These are phyloP conservation scores for Drosophila baimaii DNA, from an alignment of 1,140 invertebrate genomes.

Conservation along the genomic window DNA sequence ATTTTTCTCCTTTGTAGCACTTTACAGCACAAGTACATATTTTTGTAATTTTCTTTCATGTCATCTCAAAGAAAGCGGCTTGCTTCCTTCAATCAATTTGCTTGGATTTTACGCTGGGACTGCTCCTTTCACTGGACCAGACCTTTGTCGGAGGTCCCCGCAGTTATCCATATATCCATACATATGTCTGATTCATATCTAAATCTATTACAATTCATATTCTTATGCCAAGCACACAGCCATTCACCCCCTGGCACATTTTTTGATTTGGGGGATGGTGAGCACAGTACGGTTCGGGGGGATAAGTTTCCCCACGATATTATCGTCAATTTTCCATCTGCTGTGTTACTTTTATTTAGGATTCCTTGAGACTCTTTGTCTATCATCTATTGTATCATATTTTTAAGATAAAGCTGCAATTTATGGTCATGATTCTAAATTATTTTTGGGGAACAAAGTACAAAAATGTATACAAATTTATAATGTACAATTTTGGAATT, in stretches of 20 bases:
- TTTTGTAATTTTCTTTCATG: constrained; percentile 48
- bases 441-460: neutral
- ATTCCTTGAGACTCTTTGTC: neutral
- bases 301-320: constrained; percentile 9
- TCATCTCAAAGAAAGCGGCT: constrained; percentile 29
- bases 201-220: constrained; percentile 80
- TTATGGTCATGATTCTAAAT: neutral
- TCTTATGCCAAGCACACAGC: constrained; percentile 64
- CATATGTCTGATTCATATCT: constrained; percentile 72
- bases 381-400: neutral
- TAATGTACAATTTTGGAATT: no score
- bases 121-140: constrained; percentile 58
- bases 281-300: constrained; percentile 17
- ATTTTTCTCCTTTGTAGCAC: constrained; percentile 44
- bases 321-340: constrained; percentile 7
- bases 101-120: constrained; percentile 64
- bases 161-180: constrained; percentile 20
- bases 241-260: constrained; percentile 3
- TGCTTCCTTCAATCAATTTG: constrained; percentile 60
- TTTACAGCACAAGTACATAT: constrained; percentile 45
- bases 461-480: neutral
- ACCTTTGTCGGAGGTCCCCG: constrained; percentile 31
- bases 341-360: neutral
- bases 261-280: neutral
- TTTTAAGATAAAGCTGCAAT: neutral